Percentiles rank a stretch among this genome's conserved stretches.
Evolutionary conservation across 2,888 invertebrate genomes (phyloP).

Genomic region (Colostygia pectinataria): DNA sequence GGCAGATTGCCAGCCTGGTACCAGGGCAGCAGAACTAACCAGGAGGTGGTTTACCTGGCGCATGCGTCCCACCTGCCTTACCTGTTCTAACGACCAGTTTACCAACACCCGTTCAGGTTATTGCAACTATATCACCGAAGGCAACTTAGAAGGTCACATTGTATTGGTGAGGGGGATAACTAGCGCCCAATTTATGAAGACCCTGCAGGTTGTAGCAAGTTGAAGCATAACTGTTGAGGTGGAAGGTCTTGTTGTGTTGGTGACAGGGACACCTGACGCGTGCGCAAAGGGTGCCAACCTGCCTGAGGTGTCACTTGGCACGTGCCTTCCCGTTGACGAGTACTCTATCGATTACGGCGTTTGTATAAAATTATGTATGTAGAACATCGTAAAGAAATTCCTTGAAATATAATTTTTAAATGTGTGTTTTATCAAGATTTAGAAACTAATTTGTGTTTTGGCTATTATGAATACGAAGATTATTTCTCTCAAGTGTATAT

Average conservation of each 20-base stretch:
- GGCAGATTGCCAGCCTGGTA: slow-evolving; percentile 82
- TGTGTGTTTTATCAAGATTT: too few relatives aligned
- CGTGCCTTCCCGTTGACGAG: slow-evolving; percentile 42
- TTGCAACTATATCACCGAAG: neutral
- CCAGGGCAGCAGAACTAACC: slow-evolving; percentile 58
- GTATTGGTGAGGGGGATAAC: slow-evolving; percentile 30
- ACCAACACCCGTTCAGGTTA: slow-evolving; percentile 37
- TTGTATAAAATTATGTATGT: neutral
- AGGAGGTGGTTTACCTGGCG: slow-evolving; percentile 72
- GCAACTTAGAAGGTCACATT: slow-evolving; percentile 1
- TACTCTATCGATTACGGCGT: slow-evolving; percentile 15
- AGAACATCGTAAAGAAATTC: too few relatives aligned
- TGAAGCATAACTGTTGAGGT: slow-evolving; percentile 18
- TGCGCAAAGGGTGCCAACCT: slow-evolving; percentile 49
- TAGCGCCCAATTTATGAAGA: slow-evolving; percentile 49
- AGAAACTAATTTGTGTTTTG: too few relatives aligned
- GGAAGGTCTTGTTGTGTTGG: slow-evolving; percentile 39
- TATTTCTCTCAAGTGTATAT: too few relatives aligned
- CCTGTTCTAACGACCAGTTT: slow-evolving; percentile 59
- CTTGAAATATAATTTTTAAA: too few relatives aligned
- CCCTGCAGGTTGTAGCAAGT: slow-evolving; percentile 27
- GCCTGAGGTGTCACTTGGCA: slow-evolving; percentile 44
- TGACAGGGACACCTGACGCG: slow-evolving; percentile 41
- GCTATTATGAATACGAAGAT: too few relatives aligned
- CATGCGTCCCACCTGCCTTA: slow-evolving; percentile 76